phyloP scores from a whole-genome alignment of 2,888 invertebrate genomes.

The Nomada ferruginata region DNA sequence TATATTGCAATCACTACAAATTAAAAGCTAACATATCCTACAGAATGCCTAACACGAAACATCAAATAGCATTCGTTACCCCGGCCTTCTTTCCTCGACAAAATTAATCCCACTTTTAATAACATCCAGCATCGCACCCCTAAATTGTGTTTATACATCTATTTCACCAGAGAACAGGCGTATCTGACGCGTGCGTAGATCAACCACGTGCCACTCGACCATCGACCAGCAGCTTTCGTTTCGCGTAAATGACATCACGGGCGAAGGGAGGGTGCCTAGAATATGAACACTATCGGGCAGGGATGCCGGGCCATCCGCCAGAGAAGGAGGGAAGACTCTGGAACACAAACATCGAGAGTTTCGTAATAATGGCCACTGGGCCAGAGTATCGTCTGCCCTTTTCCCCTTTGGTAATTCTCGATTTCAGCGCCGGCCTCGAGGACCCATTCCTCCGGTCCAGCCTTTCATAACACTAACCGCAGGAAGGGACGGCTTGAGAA shows the following conservation, averaged over 20 bases:
- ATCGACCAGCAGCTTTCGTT: slow-evolving; percentile 65
- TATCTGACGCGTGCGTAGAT: slow-evolving; percentile 54
- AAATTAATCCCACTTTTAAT: slow-evolving; percentile 6
- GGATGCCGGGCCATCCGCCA: slow-evolving; percentile 25
- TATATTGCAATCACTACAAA: neutral
- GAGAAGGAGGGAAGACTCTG: neutral
- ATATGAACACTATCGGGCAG: slow-evolving; percentile 43
- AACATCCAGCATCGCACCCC: neutral
- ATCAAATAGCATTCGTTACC: neutral
- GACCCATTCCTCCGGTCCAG: neutral
- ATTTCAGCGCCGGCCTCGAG: slow-evolving; percentile 8
- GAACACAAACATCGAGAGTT: slow-evolving; percentile 43
- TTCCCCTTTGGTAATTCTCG: slow-evolving; percentile 16
- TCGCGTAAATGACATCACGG: slow-evolving; percentile 59
- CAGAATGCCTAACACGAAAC: neutral
- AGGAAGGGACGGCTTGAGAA: neutral
- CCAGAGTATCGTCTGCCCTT: neutral
- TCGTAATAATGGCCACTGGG: slow-evolving; percentile 40
- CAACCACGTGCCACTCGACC: slow-evolving; percentile 49
- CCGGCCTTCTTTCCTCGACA: no score
- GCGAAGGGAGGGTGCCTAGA: slow-evolving; percentile 20
- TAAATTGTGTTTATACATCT: slow-evolving; percentile 32
- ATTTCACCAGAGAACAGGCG: neutral
- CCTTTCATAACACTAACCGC: slow-evolving; percentile 30
- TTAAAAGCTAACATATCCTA: no score